phyloP scores from a whole-genome alignment of 1,140 invertebrate species.

The Cyrtorhinus lividipennis region DNA sequence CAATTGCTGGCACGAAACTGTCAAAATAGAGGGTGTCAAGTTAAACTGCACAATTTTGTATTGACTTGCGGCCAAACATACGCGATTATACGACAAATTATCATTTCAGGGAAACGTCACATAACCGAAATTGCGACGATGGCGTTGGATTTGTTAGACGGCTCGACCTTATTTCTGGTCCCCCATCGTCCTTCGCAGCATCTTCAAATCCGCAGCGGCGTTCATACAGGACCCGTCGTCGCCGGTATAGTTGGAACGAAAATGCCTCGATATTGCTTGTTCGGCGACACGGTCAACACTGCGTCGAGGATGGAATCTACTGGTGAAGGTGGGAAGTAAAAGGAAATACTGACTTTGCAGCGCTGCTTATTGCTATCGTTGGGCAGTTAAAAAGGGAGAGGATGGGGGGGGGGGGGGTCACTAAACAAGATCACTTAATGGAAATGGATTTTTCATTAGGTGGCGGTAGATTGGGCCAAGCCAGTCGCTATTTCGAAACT shows the following conservation, averaged over 20 bases:
- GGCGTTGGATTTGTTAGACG: constrained; percentile 66
- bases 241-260: constrained; percentile 68
- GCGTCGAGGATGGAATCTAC: constrained; percentile 68
- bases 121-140: constrained; percentile 74
- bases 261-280: constrained; percentile 69
- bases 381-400: no score
- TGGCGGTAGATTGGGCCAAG: no score
- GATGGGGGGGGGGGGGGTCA: no score
- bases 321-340: constrained; percentile 43
- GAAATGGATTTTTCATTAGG: no score
- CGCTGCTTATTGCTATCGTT: no score
- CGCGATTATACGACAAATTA: background rate
- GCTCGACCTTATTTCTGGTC: constrained; percentile 57
- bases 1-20: no score
- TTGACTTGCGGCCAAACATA: no score
- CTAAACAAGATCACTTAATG: no score
- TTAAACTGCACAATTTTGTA: no score
- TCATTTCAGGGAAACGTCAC: constrained; percentile 52
- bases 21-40: no score
- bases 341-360: no score
- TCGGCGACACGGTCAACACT: constrained; percentile 72
- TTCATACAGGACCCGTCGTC: constrained; percentile 57
- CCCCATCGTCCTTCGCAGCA: constrained; percentile 52
- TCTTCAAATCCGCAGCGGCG: constrained; percentile 60
- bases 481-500: no score